These are phyloP conservation scores for Lontra canadensis DNA, from an alignment of 2,113 vertebrate genomes.

Conservation along the genomic window DNA sequence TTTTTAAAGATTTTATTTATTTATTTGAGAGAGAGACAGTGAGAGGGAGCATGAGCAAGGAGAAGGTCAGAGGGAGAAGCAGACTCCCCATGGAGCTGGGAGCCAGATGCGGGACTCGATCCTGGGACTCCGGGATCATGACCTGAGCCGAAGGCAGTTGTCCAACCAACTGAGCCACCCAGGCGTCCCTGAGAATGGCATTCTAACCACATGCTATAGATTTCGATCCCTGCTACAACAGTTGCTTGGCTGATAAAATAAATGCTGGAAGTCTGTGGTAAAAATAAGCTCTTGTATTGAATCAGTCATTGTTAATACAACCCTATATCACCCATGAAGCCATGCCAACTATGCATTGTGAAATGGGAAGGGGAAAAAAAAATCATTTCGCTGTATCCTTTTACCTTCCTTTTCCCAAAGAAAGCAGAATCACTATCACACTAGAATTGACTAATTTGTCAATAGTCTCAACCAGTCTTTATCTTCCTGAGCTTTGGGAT, in stretches of 20 bases:
- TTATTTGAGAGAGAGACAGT: too few species aligned
- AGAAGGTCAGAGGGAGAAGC: too few species aligned
- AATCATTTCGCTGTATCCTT: background rate
- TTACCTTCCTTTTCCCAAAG: background rate
- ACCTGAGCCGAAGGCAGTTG: too few species aligned
- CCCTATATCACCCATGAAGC: background rate
- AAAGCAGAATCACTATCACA: slow-evolving; percentile 10
- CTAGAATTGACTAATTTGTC: slow-evolving; percentile 41
- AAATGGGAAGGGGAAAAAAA: background rate
- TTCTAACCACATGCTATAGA: background rate
- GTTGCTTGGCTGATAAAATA: background rate
- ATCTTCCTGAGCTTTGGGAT: background rate
- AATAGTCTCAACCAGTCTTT: slow-evolving; percentile 42
- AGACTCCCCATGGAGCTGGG: too few species aligned
- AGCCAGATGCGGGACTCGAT: too few species aligned
- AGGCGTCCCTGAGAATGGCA: background rate
- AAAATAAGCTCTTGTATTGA: background rate
- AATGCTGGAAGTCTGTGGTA: background rate
- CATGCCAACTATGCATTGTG: background rate
- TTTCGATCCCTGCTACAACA: background rate
- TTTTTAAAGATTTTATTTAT: too few species aligned
- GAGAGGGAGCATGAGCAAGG: too few species aligned
- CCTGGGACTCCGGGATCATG: too few species aligned
- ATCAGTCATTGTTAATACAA: background rate
- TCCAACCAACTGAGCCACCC: too few species aligned